A percentile compares a stretch with the other conserved stretches of the same genome.
These are phyloP conservation scores for Euplexia lucipara DNA, from an alignment of 2,888 invertebrate genomes.

Conservation along the genomic window DNA sequence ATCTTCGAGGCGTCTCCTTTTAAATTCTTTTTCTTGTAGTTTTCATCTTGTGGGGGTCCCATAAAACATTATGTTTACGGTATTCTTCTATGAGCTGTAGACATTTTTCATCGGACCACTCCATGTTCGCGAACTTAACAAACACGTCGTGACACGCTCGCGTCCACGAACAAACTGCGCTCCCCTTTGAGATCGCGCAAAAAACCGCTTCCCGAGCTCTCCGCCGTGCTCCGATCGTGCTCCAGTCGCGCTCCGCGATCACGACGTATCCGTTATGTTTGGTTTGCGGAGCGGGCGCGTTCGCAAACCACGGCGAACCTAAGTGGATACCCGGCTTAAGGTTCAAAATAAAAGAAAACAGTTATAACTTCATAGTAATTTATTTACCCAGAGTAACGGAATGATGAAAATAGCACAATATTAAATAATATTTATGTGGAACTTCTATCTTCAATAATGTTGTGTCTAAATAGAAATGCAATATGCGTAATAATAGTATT, in stretches of 20 bases:
- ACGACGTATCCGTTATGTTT: constrained; percentile 37
- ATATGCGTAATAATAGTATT: no score
- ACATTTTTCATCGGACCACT: constrained; percentile 45
- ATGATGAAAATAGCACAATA: no score
- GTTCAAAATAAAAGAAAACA: no score
- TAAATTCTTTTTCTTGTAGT: no score
- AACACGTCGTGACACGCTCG: constrained; percentile 40
- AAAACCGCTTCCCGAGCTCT: constrained; percentile 40
- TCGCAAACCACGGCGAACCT: constrained; percentile 36
- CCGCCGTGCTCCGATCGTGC: constrained; percentile 38
- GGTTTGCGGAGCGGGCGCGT: constrained; percentile 36
- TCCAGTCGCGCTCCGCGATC: constrained; percentile 33
- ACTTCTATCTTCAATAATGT: no score
- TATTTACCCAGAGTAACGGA: no score
- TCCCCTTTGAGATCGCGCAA: constrained; percentile 40
- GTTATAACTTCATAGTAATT: no score
- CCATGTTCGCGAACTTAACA: constrained; percentile 48
- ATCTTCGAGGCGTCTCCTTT: constrained; percentile 38
- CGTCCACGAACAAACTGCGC: constrained; percentile 39
- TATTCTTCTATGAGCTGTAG: constrained; percentile 33
- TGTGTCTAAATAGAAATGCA: no score
- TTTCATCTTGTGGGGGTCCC: constrained; percentile 42
- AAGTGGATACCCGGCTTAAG: constrained; percentile 11
- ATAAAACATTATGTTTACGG: constrained; percentile 46
- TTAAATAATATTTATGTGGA: no score